phyloP scores from a whole-genome alignment of 2,113 vertebrate genomes.

The Bettongia penicillata region DNA sequence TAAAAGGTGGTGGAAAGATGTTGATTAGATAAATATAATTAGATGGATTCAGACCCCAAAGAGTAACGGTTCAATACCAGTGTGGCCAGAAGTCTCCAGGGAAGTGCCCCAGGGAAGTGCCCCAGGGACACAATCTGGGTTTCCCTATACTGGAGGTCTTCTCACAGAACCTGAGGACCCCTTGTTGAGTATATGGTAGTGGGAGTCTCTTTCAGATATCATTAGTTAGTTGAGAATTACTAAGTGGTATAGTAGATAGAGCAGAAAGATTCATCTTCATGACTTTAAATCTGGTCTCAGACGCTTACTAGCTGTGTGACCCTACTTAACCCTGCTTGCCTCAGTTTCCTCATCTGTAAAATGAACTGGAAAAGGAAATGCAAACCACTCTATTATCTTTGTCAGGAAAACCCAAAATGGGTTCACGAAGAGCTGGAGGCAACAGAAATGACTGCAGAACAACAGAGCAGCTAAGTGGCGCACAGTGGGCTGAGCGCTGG shows the following conservation, averaged over 20 bases:
- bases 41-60: not conserved
- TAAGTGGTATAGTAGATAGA: not conserved
- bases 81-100: not conserved
- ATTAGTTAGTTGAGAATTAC: not conserved
- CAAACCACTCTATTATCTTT: no score
- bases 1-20: not conserved
- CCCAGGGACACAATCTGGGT: not conserved
- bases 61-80: not conserved
- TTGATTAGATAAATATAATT: not conserved
- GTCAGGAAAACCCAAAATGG: no score
- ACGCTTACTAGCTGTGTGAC: no score
- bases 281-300: not conserved
- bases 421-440: no score
- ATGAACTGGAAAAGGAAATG: no score
- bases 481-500: no score
- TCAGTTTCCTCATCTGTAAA: no score
- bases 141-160: not conserved
- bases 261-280: not conserved
- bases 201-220: not conserved
- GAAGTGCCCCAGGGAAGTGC: not conserved
- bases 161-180: not conserved
- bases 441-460: no score
- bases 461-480: no score
- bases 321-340: no score
- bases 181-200: not conserved